Evolutionary conservation across 2,113 vertebrate species (phyloP), one percentile per base, ranked within the genome.

Genomic region (Apteryx mantelli): DNA sequence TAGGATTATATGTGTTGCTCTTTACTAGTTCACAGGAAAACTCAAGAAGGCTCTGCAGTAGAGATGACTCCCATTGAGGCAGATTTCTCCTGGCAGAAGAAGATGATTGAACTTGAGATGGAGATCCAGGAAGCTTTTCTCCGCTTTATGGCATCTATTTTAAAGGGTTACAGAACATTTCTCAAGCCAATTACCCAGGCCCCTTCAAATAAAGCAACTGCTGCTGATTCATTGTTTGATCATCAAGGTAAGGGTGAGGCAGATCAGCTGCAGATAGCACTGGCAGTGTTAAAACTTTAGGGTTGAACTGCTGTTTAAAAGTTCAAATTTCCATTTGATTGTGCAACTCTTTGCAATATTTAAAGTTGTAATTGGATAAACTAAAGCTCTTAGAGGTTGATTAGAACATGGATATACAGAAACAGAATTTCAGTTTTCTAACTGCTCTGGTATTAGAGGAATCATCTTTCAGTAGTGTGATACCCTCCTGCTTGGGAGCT

Each of bases 61-160:
- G 99, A 99, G 94, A 98, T 99, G 99, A 99, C 99, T n/a, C 99
- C 99, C 73, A 99, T 99, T 58, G 99, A 99, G 93, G 99, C 99
- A 34, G 99, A 99, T 96, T 99, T 99, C 94, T 99, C 99, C 16
- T 99, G 99, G 99, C 99, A 99, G 91, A 99, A 99, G 96, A 99
- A 99, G 97, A 99, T 98, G 98, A 99, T 82, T 2, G 97, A 98
- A 36, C 97, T 99, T 18, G 99, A 99, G 97, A 99, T 99, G 99
- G 99, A 99, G 96, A 99, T 99, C 96, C 99, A 99, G 90, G 99
- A 99, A 88, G 98, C 99, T 58, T 99, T 99, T 97, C 98, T 99
- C 8, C 99, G 99, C 86, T 99, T 99, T 96, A 99, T 99, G 99
- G 99, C 99, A 34, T 98, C 98, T 90, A 98, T 99, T 98, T 98